These are phyloP conservation scores for Zosterops hypoxanthus DNA, from an alignment of 2,113 vertebrate genomes.

Conservation along the genomic window DNA sequence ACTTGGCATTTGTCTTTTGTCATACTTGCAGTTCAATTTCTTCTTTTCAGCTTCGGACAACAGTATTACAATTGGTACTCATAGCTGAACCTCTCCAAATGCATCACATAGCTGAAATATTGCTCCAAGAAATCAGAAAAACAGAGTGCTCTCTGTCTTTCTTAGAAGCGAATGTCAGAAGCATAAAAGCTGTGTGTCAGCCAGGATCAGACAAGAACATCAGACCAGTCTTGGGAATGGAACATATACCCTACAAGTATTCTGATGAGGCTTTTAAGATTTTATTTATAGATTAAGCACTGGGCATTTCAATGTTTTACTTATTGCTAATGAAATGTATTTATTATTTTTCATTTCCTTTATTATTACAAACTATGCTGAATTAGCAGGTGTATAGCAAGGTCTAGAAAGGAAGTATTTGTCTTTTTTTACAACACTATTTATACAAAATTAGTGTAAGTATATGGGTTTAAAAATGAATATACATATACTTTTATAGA, in stretches of 20 bases:
- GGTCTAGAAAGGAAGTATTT: neutral
- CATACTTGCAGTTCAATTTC: neutral
- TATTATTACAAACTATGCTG: neutral
- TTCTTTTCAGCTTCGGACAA: neutral
- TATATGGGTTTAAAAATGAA: neutral
- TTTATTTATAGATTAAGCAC: neutral
- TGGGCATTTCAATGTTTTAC: neutral
- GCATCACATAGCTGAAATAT: neutral
- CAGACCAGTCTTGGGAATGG: neutral
- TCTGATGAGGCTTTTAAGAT: neutral
- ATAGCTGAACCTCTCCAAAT: neutral
- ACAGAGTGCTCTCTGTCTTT: neutral
- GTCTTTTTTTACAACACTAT: neutral
- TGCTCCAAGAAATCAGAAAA: neutral
- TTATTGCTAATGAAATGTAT: neutral
- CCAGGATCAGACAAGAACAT: neutral
- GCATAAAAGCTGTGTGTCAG: neutral
- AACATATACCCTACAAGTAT: neutral
- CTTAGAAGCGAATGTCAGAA: neutral
- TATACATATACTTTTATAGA: neutral
- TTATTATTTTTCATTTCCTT: neutral
- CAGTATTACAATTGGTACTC: neutral
- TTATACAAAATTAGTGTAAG: neutral
- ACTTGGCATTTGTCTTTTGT: neutral
- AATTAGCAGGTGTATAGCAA: neutral